Evolutionary conservation across 37 sponge, comb jelly and placozoan species (phyloP), one percentile per base, ranked within the genome.

Genomic region (Ephydatia muelleri): DNA sequence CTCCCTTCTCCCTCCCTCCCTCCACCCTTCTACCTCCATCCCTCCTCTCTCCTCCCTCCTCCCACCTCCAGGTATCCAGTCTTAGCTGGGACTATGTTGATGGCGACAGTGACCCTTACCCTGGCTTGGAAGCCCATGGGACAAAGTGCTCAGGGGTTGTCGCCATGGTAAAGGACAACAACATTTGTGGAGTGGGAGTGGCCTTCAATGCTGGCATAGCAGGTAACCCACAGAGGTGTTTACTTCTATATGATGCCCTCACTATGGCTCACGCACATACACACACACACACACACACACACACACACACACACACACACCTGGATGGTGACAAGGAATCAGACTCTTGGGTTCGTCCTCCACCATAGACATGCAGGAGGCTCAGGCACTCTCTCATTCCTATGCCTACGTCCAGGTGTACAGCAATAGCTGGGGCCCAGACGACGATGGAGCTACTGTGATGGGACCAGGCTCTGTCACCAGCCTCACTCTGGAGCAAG

Each of bases 111-210:
- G 92, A 96, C 76, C 92, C 90, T 5, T 83, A 57, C 28, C 97
- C 97, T 14, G 78, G 92, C 4, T 78, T 67, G 27, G 90, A 97
- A 81, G 85, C 79, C 29, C 97, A 97, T 72, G 97, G 97, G 2
- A 97, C 97, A 32, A 76, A 90, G n/a, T 97, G 97, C 85, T 92
- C 97, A n/a, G 95, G 98, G 8, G 86, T 87, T 49, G 83, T 95
- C 8, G 89, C 98, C n/a, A 91, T 95, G 68, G 87, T 66, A 19
- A 90, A 85, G 76, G 49, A 64, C 81, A 97, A 97, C 65, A 57
- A 72, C 5, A 12, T 87, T 21, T 97, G 97, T 73, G 88, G 85
- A 5, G 86, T 83, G 14, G 97, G 97, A 8, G 91, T 88, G n/a
- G 94, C 97, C 29, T 94, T 85, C 74, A 70, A 97, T 64, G 49